Evolutionary conservation across 1,140 invertebrate genomes (phyloP), one percentile per base, ranked within the genome.

Genomic region (Littorina saxatilis): DNA sequence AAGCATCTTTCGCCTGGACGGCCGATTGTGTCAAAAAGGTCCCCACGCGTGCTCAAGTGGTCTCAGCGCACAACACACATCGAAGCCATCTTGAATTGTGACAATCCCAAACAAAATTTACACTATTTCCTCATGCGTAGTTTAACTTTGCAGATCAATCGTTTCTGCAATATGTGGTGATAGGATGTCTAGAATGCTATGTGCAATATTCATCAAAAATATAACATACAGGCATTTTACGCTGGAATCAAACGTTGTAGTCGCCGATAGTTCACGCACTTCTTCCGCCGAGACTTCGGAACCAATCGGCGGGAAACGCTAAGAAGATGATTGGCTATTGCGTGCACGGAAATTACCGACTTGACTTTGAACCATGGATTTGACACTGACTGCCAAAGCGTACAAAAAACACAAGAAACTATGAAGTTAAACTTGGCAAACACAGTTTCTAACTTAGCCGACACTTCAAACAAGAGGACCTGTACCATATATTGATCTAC

Each of bases 231-330:
- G 32, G 76, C 76, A 78, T 78, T 58, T 39, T 63, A 29, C 20
- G 35, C 43, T 76, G 37, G 39, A 52, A 58, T 29, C 47, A 76
- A 76, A 32, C 55, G 32, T 52, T 58, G 55, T 76, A 76, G n/a
- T n/a, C 74, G 55, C 35, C 32, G 66, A 63, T 63, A 77, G 55
- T 78, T 78, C 39, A 63, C 76, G 66, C 76, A 63, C 76, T 78
- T 43, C 76, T 78, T 78, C 76, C 76, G 76, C 76, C 76, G 58
- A 78, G 58, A 40, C 55, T 78, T 78, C 76, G 76, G 76, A 35
- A 63, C 39, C 35, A 40, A 43, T 78, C 76, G 76, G 76, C 76
- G 76, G 55, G 58, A 78, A 78, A 78, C 39, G 76, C 39, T 15
- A 43, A 78, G 37, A 32, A 43, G n/a, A 29, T 66, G 76, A 78